Evolutionary conservation across 1,140 invertebrate genomes (phyloP).

Genomic region (Carposina sasakii): DNA sequence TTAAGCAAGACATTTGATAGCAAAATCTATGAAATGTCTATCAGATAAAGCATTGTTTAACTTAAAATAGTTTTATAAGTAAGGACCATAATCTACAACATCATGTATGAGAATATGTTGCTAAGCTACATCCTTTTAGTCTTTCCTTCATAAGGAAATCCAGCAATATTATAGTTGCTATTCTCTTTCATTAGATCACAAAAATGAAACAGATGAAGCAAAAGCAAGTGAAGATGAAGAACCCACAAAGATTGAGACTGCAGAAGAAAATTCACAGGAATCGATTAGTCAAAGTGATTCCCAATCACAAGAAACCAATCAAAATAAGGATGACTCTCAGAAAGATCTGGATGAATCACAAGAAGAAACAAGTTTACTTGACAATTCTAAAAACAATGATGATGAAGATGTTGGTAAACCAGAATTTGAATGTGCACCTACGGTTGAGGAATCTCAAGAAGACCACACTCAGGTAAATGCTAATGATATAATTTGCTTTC

Average conservation of each 20-base stretch:
- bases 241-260: slow-evolving; percentile 12
- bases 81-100: too few relatives aligned
- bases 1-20: too few relatives aligned
- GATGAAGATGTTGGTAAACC: slow-evolving; percentile 45
- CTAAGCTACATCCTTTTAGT: too few relatives aligned
- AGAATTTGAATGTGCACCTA: slow-evolving; percentile 59
- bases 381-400: slow-evolving; percentile 11
- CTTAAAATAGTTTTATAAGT: too few relatives aligned
- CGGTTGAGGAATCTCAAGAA: slow-evolving; percentile 56
- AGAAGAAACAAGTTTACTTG: too few relatives aligned
- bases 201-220: slow-evolving; percentile 13
- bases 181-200: not conserved
- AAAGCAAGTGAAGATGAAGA: slow-evolving; percentile 28
- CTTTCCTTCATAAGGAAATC: too few relatives aligned
- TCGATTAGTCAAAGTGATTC: slow-evolving; percentile 4
- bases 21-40: too few relatives aligned
- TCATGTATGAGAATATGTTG: too few relatives aligned
- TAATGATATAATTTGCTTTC: not conserved
- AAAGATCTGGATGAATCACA: not conserved
- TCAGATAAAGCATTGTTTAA: too few relatives aligned
- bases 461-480: slow-evolving; percentile 55
- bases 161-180: too few relatives aligned
- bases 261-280: slow-evolving; percentile 7
- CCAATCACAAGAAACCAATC: slow-evolving; percentile 18
- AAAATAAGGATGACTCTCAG: not conserved